Conservation (phyloP, 1,140 invertebrate genomes). For the Drosophila obscura region DNA sequence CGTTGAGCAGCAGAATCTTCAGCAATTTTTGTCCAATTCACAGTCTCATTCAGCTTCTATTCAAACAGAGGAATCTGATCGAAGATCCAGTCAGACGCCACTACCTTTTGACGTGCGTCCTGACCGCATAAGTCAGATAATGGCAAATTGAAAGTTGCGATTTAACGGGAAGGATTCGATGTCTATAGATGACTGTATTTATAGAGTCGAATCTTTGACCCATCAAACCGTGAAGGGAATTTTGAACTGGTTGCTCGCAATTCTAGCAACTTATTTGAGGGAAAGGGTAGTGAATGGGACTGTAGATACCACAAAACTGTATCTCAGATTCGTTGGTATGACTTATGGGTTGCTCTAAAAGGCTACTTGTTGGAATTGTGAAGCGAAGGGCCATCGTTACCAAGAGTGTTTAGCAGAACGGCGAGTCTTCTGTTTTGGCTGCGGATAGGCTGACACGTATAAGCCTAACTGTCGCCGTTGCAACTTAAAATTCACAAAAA, state of each 20-base stretch:
- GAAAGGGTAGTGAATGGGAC: too few relatives aligned
- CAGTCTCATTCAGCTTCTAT: too few relatives aligned
- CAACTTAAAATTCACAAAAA: not conserved
- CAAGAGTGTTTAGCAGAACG: not conserved
- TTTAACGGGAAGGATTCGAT: not conserved
- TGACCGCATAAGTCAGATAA: conserved; percentile 7
- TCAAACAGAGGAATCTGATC: too few relatives aligned
- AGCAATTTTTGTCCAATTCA: too few relatives aligned
- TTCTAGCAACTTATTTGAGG: not conserved
- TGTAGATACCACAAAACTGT: conserved; percentile 22
- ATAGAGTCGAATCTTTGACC: conserved; percentile 5
- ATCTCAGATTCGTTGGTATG: not conserved
- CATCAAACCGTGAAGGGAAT: conserved; percentile 3
- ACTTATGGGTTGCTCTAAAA: not conserved
- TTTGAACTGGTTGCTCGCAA: not conserved
- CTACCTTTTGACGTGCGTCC: not conserved
- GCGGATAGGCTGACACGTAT: too few relatives aligned
- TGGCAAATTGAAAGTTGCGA: conserved; percentile 7
- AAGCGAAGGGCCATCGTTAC: not conserved
- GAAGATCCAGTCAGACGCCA: too few relatives aligned
- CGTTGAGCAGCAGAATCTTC: too few relatives aligned
- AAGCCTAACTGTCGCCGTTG: too few relatives aligned
- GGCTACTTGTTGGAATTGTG: not conserved
- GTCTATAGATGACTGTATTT: conserved; percentile 8
- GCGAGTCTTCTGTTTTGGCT: conserved; percentile 2